These are phyloP conservation scores for Trypoxylus dichotomus DNA, from an alignment of 1,140 invertebrate species.

Conservation along the genomic window DNA sequence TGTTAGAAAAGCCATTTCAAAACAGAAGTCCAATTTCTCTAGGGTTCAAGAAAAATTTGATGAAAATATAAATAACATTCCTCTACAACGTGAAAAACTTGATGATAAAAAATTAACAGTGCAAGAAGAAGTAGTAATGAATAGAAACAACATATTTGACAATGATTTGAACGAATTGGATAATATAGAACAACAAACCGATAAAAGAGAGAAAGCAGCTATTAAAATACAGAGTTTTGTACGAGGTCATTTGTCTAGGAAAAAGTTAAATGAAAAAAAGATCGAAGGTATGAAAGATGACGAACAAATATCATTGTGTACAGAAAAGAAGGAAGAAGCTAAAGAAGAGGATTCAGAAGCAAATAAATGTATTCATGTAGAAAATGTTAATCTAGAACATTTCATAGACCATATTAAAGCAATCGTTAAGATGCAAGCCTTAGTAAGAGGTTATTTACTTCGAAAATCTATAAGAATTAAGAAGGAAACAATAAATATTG, in stretches of 20 bases:
- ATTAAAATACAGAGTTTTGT: constrained; percentile 15
- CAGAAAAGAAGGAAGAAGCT: neutral
- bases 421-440: neutral
- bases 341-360: neutral
- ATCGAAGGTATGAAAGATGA: no score
- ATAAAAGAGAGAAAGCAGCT: neutral
- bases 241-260: constrained; percentile 66
- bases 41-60: neutral
- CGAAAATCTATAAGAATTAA: constrained; percentile 54
- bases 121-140: neutral
- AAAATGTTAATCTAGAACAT: neutral
- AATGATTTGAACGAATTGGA: neutral
- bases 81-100: neutral
- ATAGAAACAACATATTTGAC: neutral
- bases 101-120: neutral
- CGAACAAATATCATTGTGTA: no score
- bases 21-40: neutral
- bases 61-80: neutral
- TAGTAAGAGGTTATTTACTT: constrained; percentile 62
- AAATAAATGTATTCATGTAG: neutral
- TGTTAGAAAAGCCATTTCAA: neutral
- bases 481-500: no score
- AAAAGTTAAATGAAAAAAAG: constrained; percentile 41
- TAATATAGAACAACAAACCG: neutral
- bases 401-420: neutral